Conservation (phyloP, 2,888 invertebrate species). For the Saturnia pavonia region DNA sequence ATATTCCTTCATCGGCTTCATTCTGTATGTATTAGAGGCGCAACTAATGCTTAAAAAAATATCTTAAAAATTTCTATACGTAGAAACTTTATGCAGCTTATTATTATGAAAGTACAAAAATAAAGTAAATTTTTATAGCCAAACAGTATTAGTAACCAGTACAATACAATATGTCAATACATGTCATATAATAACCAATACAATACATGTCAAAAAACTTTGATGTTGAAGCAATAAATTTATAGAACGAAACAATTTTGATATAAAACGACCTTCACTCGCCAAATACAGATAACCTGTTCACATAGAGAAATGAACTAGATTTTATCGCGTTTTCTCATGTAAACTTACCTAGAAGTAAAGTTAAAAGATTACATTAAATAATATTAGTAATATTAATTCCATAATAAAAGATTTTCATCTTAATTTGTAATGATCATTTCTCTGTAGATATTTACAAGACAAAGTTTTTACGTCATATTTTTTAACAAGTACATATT, state of each 20-base stretch:
- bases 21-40: too few species aligned
- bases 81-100: not conserved
- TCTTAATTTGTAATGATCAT: not conserved
- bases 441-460: not conserved
- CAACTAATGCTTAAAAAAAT: too few species aligned
- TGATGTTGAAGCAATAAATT: not conserved
- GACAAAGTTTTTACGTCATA: too few species aligned
- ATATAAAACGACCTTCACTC: slow-evolving; percentile 3
- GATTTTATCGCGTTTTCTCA: slow-evolving; percentile 11
- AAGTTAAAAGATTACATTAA: slow-evolving; percentile 7
- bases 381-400: not conserved
- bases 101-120: not conserved
- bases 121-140: not conserved
- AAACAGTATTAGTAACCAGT: not conserved
- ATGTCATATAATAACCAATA: too few species aligned
- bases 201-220: not conserved
- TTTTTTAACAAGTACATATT: too few species aligned
- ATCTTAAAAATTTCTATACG: not conserved
- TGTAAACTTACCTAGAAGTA: slow-evolving; percentile 8
- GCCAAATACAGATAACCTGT: slow-evolving; percentile 11
- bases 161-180: too few species aligned
- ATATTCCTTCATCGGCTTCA: too few species aligned
- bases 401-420: not conserved
- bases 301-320: not conserved
- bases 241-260: not conserved